phyloP scores from a whole-genome alignment of 1,140 invertebrate genomes.

The Lepidostoma basale region DNA sequence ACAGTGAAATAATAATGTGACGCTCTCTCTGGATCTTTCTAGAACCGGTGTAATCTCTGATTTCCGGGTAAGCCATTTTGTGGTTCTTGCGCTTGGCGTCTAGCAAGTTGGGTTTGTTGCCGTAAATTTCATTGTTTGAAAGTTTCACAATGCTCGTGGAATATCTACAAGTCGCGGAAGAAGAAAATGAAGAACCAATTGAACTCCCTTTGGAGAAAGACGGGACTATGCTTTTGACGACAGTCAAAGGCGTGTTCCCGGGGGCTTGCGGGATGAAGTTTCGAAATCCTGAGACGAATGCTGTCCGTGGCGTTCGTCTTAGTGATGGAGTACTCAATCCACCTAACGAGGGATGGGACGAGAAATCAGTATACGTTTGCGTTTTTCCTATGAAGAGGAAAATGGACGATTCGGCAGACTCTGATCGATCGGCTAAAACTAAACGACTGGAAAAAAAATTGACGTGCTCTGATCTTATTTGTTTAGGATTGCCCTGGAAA shows the following conservation, averaged over 20 bases:
- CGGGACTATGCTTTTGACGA: constrained; percentile 84
- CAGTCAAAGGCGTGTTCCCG: constrained; percentile 89
- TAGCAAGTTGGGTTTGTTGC: no score
- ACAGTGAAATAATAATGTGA: no score
- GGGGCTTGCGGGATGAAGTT: constrained; percentile 94
- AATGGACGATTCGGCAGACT: constrained; percentile 80
- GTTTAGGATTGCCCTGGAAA: constrained; percentile 95
- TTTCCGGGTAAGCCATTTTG: no score
- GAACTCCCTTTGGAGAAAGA: constrained; percentile 92
- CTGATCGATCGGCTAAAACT: constrained; percentile 81
- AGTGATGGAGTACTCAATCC: constrained; percentile 87
- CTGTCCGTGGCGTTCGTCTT: constrained; percentile 84
- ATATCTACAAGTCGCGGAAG: constrained; percentile 81
- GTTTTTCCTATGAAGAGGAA: constrained; percentile 79
- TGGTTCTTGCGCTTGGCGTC: background rate
- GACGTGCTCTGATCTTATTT: constrained; percentile 96
- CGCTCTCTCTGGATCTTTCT: no score
- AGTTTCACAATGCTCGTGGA: constrained; percentile 56
- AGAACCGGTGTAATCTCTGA: no score
- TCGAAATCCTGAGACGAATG: constrained; percentile 83
- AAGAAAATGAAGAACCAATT: constrained; percentile 90
- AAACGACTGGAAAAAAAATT: constrained; percentile 90
- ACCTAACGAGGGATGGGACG: constrained; percentile 85
- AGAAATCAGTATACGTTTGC: constrained; percentile 69
- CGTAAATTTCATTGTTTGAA: no score